These are phyloP conservation scores for Aptenodytes patagonicus DNA, from an alignment of 2,113 vertebrate species.

Conservation along the genomic window DNA sequence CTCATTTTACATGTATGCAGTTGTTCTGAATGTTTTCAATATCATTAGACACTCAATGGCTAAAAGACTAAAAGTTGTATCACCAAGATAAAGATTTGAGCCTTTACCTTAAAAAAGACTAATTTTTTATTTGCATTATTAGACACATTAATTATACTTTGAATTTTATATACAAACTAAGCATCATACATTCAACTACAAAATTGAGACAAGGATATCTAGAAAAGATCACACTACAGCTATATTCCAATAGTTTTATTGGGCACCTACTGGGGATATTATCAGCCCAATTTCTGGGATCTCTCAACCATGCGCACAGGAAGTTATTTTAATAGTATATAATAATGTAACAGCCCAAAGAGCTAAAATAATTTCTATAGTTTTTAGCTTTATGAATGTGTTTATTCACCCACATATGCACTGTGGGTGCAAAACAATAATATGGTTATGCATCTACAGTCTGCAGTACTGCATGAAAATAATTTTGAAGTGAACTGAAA, in stretches of 20 bases:
- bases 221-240: background rate
- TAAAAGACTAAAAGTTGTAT: background rate
- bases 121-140: background rate
- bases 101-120: background rate
- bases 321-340: background rate
- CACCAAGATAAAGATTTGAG: background rate
- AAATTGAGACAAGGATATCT: background rate
- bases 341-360: background rate
- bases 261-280: background rate
- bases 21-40: background rate
- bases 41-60: background rate
- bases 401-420: background rate
- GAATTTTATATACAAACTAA: background rate
- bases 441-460: background rate
- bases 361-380: background rate
- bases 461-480: background rate
- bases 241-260: background rate
- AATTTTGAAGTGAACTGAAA: background rate
- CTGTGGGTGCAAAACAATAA: background rate
- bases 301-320: background rate
- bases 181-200: background rate
- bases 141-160: background rate
- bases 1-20: background rate
- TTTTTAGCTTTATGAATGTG: background rate
- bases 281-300: background rate